Conservation (phyloP, 2,888 invertebrate species). For the Morinoia aosen region DNA sequence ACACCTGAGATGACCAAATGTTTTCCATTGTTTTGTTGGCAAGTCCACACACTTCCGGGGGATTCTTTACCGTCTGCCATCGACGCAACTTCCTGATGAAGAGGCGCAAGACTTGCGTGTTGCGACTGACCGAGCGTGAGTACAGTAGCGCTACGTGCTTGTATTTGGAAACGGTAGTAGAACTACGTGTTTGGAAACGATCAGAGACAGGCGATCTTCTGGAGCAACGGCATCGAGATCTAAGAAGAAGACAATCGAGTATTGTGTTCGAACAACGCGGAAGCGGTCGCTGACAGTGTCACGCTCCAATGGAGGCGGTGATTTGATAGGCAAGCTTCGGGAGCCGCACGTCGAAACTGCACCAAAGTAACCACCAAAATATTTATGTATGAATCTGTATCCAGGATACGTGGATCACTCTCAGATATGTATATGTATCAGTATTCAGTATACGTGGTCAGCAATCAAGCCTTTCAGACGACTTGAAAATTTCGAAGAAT, state of each 20-base stretch:
- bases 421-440: no score
- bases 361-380: background rate
- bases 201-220: background rate
- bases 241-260: background rate
- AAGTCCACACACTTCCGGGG: background rate
- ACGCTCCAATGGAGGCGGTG: background rate
- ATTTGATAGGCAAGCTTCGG: background rate
- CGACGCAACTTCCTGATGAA: background rate
- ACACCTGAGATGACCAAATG: background rate
- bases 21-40: background rate
- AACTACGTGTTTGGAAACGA: background rate
- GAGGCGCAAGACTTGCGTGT: background rate
- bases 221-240: background rate
- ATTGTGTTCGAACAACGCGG: background rate
- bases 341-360: background rate
- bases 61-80: background rate
- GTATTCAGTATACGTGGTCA: no score
- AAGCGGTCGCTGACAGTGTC: background rate
- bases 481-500: no score
- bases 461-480: no score
- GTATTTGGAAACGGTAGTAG: background rate
- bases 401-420: no score
- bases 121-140: background rate
- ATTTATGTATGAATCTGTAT: no score
- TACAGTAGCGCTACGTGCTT: background rate